Evolutionary conservation across 92 coral and sea anemone species (phyloP), one percentile per base, ranked within the genome.

Genomic region (Porites cylindrica): DNA sequence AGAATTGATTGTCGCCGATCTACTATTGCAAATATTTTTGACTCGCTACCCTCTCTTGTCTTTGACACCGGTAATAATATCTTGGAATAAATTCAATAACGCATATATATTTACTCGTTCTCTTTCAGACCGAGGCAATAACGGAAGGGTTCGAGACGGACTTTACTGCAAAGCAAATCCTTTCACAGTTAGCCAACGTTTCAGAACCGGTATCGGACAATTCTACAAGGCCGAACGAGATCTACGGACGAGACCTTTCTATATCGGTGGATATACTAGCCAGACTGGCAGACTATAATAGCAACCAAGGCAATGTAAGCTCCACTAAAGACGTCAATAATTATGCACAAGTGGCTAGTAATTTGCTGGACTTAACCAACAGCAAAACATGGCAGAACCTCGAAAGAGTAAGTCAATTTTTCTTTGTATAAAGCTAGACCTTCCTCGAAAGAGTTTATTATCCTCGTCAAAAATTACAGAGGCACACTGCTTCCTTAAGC

Each of bases 311-410:
- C 61, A 82, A 81, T 19, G 75, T 90, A 69, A 90, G 68, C 24
- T 68, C 82, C 8, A 80, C 54, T 8, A 43, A 72, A 10, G 94
- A 88, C 77, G 90, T 79, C 47, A 79, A 88, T 61, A 93, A 86
- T 67, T 83, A 90, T 82, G 63, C 91, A 19, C 64, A 83, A 20
- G 91, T 93, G 78, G 90, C 94, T 47, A 95, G 98, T 51, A 91
- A 85, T 56, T 74, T 90, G 66, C 70, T 93, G 63, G 89, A 88
- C 38, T 69, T 91, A 2, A 56, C 67, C 13, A 91, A 95, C 78
- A 74, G 78, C 1, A 75, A 56, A 51, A 62, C 84, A 7, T 91
- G 95, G 98, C 81, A 80, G 16, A 85, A 86, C 56, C 82, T 72
- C 20, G 86, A 89, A 7, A 52, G 72, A 76, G 93, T 91, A 67